Evolutionary conservation across 1,140 invertebrate genomes (phyloP).

Genomic region (Diabrotica virgifera): DNA sequence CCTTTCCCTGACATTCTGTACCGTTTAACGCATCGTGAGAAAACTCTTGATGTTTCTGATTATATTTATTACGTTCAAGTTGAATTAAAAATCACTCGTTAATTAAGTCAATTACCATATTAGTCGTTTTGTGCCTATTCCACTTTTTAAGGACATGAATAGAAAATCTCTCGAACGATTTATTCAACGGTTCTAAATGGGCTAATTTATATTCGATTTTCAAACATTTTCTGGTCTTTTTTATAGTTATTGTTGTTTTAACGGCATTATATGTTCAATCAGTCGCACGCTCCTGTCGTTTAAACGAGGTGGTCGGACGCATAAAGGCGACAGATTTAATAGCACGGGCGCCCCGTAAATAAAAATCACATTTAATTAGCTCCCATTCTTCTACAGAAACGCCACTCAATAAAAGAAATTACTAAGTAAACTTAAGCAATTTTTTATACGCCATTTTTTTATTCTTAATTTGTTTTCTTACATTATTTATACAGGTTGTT

Average conservation of each 20-base stretch:
- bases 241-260: constrained; percentile 10
- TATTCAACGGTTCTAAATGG: not conserved
- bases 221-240: constrained; percentile 4
- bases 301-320: not conserved
- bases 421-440: not conserved
- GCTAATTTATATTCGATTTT: not conserved
- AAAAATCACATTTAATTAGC: not conserved
- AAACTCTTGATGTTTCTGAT: constrained; percentile 14
- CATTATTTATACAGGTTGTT: no score
- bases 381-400: not conserved
- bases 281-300: not conserved
- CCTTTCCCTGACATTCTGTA: constrained; percentile 20
- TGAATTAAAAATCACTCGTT: constrained; percentile 17
- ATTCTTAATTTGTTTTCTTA: no score
- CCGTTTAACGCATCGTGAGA: constrained; percentile 22
- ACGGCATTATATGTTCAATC: constrained; percentile 5
- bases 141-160: not conserved
- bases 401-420: constrained; percentile 1
- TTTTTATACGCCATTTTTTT: no score
- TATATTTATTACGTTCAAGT: constrained; percentile 7
- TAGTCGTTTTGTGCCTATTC: constrained; percentile 5
- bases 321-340: constrained; percentile 1
- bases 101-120: constrained; percentile 8
- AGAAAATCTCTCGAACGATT: not conserved
- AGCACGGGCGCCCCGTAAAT: not conserved